Percentiles rank a stretch among this genome's conserved stretches.
These are phyloP conservation scores for Plestiodon gilberti DNA, from an alignment of 2,113 vertebrate genomes.

Conservation along the genomic window DNA sequence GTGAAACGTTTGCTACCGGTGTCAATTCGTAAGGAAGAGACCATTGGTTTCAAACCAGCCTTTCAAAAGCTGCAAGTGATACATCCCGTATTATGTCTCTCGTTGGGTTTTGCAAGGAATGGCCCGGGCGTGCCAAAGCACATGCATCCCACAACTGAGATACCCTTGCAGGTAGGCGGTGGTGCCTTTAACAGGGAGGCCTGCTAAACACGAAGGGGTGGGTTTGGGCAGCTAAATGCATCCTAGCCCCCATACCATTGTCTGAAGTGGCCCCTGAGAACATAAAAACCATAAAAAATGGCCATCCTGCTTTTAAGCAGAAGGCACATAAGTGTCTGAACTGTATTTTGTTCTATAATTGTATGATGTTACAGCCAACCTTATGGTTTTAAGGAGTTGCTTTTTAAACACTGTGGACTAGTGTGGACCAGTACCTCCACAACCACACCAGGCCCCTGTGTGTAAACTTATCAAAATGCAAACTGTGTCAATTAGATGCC, in stretches of 20 bases:
- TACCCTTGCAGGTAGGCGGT: not conserved
- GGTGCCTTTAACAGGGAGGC: not conserved
- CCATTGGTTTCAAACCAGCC: not conserved
- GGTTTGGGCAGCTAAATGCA: not conserved
- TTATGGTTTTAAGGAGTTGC: not conserved
- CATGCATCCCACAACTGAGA: not conserved
- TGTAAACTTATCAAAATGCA: no score
- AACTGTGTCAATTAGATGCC: no score
- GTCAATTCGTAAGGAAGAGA: not conserved
- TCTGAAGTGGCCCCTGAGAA: no score
- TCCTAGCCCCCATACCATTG: no score
- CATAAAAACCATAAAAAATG: not conserved
- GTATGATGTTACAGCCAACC: not conserved
- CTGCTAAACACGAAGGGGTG: not conserved
- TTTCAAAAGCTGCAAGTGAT: not conserved
- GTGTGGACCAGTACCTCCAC: not conserved
- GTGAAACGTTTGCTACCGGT: no score
- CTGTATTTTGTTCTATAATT: not conserved
- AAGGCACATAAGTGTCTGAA: no score
- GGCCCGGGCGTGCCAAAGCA: no score
- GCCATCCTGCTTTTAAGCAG: not conserved
- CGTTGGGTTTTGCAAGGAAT: no score
- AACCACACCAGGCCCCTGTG: no score
- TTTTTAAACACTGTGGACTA: not conserved
- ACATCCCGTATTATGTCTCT: not conserved